Percentiles rank a stretch among this genome's conserved stretches.
Conservation (phyloP, 2,888 invertebrate genomes). For the Coenonympha glycerion region DNA sequence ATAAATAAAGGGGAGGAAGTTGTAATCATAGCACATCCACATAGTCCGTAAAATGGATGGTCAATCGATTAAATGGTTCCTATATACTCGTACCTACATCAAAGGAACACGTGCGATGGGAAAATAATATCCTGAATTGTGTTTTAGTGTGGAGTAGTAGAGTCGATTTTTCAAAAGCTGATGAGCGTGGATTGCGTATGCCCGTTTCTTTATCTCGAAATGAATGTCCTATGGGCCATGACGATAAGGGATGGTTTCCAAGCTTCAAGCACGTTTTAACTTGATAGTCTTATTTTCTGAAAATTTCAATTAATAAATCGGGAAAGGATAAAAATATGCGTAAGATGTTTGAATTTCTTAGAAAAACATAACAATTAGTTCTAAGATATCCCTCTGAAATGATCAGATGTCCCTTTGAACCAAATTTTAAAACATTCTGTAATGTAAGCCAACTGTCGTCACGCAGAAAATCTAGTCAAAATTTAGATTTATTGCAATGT, state of each 20-base stretch:
- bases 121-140: constrained; percentile 18
- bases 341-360: too few species aligned
- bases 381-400: too few species aligned
- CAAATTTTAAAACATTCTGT: too few species aligned
- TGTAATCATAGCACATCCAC: constrained; percentile 65
- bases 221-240: background rate
- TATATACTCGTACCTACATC: constrained; percentile 34
- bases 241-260: constrained; percentile 3
- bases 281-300: too few species aligned
- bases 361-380: too few species aligned
- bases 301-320: too few species aligned
- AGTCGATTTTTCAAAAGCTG: constrained; percentile 22
- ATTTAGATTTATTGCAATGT: too few species aligned
- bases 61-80: constrained; percentile 62
- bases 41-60: constrained; percentile 58
- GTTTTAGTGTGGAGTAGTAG: constrained; percentile 23
- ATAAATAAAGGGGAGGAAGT: constrained; percentile 67
- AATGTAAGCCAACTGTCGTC: too few species aligned
- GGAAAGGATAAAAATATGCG: too few species aligned
- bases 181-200: background rate
- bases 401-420: too few species aligned
- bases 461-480: too few species aligned
- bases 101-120: constrained; percentile 32
- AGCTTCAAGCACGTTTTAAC: background rate
- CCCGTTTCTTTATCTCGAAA: background rate